phyloP scores from a whole-genome alignment of 2,797 vertebrate species.

The Psittacula derbiana region DNA sequence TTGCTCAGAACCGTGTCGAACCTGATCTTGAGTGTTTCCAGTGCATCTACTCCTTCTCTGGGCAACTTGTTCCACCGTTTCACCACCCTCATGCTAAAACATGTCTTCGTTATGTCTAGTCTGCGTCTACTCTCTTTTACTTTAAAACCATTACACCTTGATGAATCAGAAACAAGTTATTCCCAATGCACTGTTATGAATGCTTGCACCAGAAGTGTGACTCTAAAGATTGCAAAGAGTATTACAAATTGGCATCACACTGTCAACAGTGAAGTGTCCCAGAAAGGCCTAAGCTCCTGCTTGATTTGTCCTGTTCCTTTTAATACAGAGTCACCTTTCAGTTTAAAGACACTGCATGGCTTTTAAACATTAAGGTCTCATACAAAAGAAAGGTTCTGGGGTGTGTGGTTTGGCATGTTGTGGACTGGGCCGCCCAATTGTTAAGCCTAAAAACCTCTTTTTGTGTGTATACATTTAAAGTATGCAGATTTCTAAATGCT shows the following conservation, averaged over 20 bases:
- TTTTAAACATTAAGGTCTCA: neutral
- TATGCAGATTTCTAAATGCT: neutral
- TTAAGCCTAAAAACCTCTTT: neutral
- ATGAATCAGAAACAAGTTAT: neutral
- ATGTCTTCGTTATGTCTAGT: neutral
- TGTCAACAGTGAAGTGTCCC: neutral
- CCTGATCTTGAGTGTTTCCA: neutral
- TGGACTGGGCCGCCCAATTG: neutral
- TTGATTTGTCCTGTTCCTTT: neutral
- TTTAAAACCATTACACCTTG: neutral
- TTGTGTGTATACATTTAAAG: neutral
- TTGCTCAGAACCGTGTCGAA: fast-evolving
- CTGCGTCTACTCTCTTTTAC: fast-evolving
- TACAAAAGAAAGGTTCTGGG: fast-evolving
- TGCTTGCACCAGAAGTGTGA: neutral
- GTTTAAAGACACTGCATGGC: fast-evolving
- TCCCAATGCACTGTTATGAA: fast-evolving
- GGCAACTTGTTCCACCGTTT: neutral
- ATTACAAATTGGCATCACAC: neutral
- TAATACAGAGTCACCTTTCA: neutral
- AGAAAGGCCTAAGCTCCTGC: neutral
- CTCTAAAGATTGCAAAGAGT: neutral
- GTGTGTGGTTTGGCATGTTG: neutral
- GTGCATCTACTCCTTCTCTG: neutral
- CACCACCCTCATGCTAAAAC: neutral